Conservation (phyloP, 2,113 vertebrate species). For the Fulmarus glacialis region DNA sequence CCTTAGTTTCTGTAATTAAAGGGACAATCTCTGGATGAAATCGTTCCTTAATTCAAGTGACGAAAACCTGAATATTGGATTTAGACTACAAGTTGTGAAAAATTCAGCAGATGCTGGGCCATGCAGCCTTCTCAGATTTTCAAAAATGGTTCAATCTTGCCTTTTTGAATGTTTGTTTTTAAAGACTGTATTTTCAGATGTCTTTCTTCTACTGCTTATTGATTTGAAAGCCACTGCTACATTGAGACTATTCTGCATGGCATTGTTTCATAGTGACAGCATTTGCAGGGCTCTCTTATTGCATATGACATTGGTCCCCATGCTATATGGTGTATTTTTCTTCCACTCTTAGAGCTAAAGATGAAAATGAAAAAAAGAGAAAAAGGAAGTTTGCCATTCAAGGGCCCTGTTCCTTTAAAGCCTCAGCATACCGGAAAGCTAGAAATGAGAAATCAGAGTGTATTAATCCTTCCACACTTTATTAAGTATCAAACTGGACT, state of each 20-base stretch:
- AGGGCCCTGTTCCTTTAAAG: neutral
- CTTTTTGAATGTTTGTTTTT: neutral
- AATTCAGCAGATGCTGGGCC: neutral
- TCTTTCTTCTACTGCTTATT: neutral
- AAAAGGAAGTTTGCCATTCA: neutral
- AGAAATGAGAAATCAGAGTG: neutral
- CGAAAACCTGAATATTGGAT: neutral
- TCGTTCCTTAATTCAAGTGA: neutral
- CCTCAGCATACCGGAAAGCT: neutral
- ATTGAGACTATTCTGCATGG: neutral
- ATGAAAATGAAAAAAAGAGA: neutral
- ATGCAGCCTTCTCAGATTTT: neutral
- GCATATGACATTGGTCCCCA: neutral
- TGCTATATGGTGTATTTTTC: neutral
- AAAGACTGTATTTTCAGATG: neutral
- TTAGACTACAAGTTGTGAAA: neutral
- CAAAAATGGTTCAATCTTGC: neutral
- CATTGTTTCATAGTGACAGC: neutral
- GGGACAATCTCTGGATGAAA: neutral
- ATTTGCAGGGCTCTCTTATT: neutral
- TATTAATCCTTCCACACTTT: neutral
- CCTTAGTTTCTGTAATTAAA: neutral
- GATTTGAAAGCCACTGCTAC: neutral
- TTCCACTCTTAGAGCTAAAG: neutral
- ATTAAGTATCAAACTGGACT: neutral